Evolutionary conservation across 2,888 invertebrate genomes (phyloP), one percentile per base, ranked within the genome.

Genomic region (Ethmia dodecea): DNA sequence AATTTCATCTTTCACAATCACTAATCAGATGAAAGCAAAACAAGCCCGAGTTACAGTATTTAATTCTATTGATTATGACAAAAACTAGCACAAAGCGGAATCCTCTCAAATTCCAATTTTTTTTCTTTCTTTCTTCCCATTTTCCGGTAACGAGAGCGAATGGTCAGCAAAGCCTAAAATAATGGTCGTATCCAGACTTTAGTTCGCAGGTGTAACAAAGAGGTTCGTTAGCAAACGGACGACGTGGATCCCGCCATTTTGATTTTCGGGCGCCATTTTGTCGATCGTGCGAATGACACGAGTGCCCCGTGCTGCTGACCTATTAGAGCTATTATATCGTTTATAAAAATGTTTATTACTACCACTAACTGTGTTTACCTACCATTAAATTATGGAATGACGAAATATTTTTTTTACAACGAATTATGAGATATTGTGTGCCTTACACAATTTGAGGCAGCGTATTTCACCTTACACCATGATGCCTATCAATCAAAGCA

Each of bases 111-210:
- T 18, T 5, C 5, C 5, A 5, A 8, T 18, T 8, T 12, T 10
- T 1, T 26, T 11, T 11, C 11, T 12, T 12, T 26, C 12, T 26
- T 11, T 14, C 13, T 28, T 14, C 5, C 9, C 18, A 5, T 45
- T 37, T 32, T 24, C 38, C 42, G 51, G 46, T 56, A 69, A 52
- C 59, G 47, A 52, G 48, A 44, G 38, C 43, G 58, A 58, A 62
- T 56, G 66, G 68, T 69, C 73, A 74, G 75, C 74, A 70, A 67
- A 70, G 67, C 64, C 69, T 62, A 64, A 69, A 75, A 69, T 73
- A 76, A 75, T 73, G 57, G 62, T 49, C 50, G 47, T 49, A 49
- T 54, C 51, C 46, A 41, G 38, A 37, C 36, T 44, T 38, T 42
- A 43, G 42, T 44, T 45, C 44, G 47, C 66, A 75, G 71, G 69